Conservation (phyloP, 2,888 invertebrate genomes). For the Apamea sordens region DNA sequence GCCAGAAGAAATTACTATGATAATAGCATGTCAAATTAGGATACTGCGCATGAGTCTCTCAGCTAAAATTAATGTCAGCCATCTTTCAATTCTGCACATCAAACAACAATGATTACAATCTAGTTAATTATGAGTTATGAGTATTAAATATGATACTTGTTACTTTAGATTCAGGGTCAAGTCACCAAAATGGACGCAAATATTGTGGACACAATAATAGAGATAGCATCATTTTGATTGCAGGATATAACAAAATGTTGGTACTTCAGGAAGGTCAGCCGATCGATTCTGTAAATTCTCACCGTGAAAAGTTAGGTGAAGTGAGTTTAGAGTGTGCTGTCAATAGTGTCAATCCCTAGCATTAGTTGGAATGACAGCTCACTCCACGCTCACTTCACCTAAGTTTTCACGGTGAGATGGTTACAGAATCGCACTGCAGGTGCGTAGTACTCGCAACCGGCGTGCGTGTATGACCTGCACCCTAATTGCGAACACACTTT, state of each 20-base stretch:
- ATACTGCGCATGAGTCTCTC: neutral
- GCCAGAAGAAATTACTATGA: neutral
- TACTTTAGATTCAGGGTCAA: conserved; percentile 19
- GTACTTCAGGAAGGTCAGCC: too few relatives aligned
- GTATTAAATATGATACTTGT: neutral
- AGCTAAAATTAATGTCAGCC: neutral
- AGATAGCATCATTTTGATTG: neutral
- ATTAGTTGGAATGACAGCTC: too few relatives aligned
- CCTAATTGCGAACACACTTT: too few relatives aligned
- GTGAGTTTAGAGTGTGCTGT: too few relatives aligned
- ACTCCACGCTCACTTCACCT: too few relatives aligned
- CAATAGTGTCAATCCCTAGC: too few relatives aligned
- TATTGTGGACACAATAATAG: neutral
- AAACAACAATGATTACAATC: conserved; percentile 14
- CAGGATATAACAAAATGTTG: neutral
- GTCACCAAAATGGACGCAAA: conserved; percentile 25
- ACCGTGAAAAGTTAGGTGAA: too few relatives aligned
- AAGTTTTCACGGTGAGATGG: too few relatives aligned
- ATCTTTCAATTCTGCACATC: conserved; percentile 26
- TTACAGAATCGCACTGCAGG: too few relatives aligned
- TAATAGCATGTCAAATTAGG: neutral
- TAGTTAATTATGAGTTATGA: conserved; percentile 38
- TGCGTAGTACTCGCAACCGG: too few relatives aligned
- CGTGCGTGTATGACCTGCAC: too few relatives aligned
- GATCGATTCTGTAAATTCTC: too few relatives aligned